These are phyloP conservation scores for Zhuqinia jingwanae DNA, from an alignment of 2,888 invertebrate genomes.

Conservation along the genomic window DNA sequence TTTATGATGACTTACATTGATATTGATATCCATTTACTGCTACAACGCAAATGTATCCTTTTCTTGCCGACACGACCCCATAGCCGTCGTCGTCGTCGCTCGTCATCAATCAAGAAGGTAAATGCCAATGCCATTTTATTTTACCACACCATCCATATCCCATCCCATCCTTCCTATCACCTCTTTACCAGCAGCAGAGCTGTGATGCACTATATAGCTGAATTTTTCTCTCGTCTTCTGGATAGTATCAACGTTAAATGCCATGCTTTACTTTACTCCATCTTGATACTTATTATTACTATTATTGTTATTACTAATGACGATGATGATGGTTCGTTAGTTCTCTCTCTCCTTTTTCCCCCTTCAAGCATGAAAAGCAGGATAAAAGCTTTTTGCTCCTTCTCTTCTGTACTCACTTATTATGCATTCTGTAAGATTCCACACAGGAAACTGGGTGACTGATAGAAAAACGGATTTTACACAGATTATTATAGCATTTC, in stretches of 20 bases:
- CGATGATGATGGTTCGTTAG: slow-evolving; percentile 47
- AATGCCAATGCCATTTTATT: slow-evolving; percentile 52
- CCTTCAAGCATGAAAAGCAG: not conserved
- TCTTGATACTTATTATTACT: slow-evolving; percentile 35
- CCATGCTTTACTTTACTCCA: slow-evolving; percentile 36
- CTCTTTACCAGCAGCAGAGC: not conserved
- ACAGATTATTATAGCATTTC: slow-evolving; percentile 28
- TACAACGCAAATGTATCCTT: not conserved
- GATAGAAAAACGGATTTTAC: slow-evolving; percentile 19
- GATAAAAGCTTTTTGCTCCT: slow-evolving; percentile 39
- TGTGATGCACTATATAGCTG: slow-evolving; percentile 15
- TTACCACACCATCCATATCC: slow-evolving; percentile 6
- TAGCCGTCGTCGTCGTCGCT: slow-evolving; percentile 36
- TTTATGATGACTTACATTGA: too few relatives aligned
- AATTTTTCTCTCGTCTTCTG: slow-evolving; percentile 27
- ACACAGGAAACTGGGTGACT: not conserved
- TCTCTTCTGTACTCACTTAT: not conserved
- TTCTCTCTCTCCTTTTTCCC: slow-evolving; percentile 2
- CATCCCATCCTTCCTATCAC: slow-evolving; percentile 4
- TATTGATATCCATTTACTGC: too few relatives aligned
- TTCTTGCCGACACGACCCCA: not conserved
- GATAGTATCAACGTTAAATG: slow-evolving; percentile 63
- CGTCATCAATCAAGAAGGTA: slow-evolving; percentile 64
- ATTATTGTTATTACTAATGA: slow-evolving; percentile 44
- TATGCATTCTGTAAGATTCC: not conserved